Base-by-base conservation (phyloP, 2,888 invertebrate species). In the Acrobasis repandana region DNA sequence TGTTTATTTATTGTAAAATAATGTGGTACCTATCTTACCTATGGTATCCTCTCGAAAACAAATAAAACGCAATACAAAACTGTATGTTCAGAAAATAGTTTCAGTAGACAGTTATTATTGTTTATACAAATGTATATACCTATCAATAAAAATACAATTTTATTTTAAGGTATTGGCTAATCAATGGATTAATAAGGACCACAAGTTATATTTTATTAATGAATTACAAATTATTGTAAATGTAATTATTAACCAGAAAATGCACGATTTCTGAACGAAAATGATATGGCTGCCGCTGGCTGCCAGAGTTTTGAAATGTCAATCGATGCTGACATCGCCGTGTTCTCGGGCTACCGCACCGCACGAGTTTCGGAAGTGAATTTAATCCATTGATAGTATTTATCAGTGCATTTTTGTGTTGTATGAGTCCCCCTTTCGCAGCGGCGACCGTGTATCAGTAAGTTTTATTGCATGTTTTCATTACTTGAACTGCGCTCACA, bases 321-420 rank as follows among this genome's bases (percentile, higher is more conserved):
- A 65, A 65, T 60, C 49, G 38, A 59, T 65, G 56, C 54, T 63
- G 64, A 64, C 63, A 75, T 77, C 77, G 77, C 75, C 70, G 67
- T 64, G 66, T 70, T 58, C 63, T 68, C 67, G 70, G 11, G n/a
- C 43, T 43, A 70, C 72, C 72, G 73, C 69, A 70, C 72, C 72
- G 73, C 69, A 66, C 68, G 70, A 66, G 68, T 66, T 65, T 74
- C 56, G 54, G 52, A 57, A 63, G 64, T 67, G 62, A 63, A 61
- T 66, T 63, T 67, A 67, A 77, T 75, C 72, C 69, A 68, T 73
- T 73, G 69, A 71, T 73, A 69, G 65, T 71, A 67, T 65, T 62
- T 76, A 77, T 75, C 76, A 77, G 79, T 80, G 78, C 70, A 66
- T 73, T 70, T 71, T 72, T 71, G 77, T 77, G 75, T 64, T 67